A percentile compares a stretch with the other conserved stretches of the same genome.
These are phyloP conservation scores for Naja naja DNA, from an alignment of 2,113 vertebrate species.

Conservation along the genomic window DNA sequence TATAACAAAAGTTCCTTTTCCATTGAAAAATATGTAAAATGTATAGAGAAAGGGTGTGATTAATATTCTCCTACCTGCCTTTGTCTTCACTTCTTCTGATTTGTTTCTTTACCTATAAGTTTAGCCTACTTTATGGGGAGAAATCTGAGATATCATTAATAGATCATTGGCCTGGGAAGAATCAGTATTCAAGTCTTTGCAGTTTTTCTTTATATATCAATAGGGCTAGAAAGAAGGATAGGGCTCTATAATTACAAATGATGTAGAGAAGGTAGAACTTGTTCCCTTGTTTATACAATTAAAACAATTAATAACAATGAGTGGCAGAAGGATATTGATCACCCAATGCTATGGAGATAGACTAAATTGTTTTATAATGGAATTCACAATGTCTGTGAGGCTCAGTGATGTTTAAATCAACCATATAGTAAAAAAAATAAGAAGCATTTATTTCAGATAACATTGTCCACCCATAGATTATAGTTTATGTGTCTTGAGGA, in stretches of 20 bases:
- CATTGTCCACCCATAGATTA: neutral
- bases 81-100: neutral
- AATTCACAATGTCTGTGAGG: neutral
- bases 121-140: neutral
- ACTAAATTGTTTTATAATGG: neutral
- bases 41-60: neutral
- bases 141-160: neutral
- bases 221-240: neutral
- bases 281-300: neutral
- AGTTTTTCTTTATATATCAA: neutral
- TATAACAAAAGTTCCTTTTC: neutral
- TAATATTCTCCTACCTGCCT: neutral
- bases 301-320: neutral
- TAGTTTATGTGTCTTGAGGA: neutral
- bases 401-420: neutral
- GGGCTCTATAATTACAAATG: neutral
- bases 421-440: neutral
- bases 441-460: neutral
- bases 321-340: neutral
- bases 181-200: neutral
- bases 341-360: neutral
- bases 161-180: neutral
- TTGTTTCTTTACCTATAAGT: neutral
- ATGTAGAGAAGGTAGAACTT: neutral
- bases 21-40: neutral